phyloP scores from a whole-genome alignment of 2,888 invertebrate genomes.

The Cancer borealis region DNA sequence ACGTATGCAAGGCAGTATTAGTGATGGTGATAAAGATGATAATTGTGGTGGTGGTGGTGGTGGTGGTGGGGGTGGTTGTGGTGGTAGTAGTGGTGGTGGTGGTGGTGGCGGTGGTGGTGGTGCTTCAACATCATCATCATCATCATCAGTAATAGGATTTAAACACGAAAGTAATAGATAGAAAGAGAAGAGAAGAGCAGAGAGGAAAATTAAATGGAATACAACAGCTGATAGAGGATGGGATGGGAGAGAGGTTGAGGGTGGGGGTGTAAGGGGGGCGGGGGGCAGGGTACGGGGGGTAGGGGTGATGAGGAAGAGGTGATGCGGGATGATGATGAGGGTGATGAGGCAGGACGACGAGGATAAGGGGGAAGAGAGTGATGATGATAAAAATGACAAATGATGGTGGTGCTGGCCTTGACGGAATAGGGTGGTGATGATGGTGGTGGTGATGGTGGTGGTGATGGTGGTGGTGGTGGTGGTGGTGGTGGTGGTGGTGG shows the following conservation, averaged over 20 bases:
- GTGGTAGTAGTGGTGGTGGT: too few species aligned
- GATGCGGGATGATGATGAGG: constrained; percentile 38
- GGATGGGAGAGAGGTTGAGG: too few species aligned
- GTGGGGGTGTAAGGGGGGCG: not conserved
- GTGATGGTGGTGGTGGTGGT: not conserved
- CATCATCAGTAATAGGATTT: too few species aligned
- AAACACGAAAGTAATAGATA: too few species aligned
- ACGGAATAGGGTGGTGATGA: not conserved
- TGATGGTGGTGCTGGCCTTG: not conserved
- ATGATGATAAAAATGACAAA: constrained; percentile 21
- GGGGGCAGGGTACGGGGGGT: not conserved
- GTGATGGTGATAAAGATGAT: not conserved
- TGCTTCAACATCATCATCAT: too few species aligned
- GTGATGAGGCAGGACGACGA: constrained; percentile 17
- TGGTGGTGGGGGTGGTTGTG: not conserved
- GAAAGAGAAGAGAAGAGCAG: too few species aligned
- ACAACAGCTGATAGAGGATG: too few species aligned
- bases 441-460: too few species aligned
- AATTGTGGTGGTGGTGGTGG: not conserved
- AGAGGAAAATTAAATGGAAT: too few species aligned
- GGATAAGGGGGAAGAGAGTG: constrained; percentile 41
- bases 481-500: not conserved
- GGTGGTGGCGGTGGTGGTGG: too few species aligned
- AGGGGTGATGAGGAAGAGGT: constrained; percentile 17
- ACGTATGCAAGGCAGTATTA: too few species aligned